Conservation (phyloP, 2,113 vertebrate species). For the Etia nguti region DNA sequence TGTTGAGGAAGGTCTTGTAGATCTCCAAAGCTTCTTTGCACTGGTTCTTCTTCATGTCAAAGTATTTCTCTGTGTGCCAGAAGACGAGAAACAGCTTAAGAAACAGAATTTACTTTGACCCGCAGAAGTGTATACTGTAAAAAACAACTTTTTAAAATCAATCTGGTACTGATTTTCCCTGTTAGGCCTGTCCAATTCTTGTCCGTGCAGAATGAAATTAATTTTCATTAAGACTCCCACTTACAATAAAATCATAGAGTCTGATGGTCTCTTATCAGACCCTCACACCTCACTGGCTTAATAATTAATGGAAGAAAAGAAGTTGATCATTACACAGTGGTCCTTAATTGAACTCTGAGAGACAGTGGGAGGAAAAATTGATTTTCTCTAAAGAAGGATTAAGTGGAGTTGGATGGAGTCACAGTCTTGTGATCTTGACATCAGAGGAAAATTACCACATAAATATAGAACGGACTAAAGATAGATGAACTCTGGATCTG, state of each 20-base stretch:
- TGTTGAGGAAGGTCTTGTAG: constrained; percentile 94
- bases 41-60: constrained; percentile 98
- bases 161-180: background rate
- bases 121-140: background rate
- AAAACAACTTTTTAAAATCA: background rate
- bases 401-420: constrained; percentile 5
- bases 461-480: background rate
- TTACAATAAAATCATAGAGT: background rate
- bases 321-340: background rate
- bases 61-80: constrained; percentile 87
- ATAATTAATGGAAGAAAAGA: constrained; percentile 10
- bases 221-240: background rate
- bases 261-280: background rate
- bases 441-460: background rate
- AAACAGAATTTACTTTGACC: background rate
- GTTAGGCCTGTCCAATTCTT: background rate
- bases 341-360: constrained; percentile 27
- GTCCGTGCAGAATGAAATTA: background rate
- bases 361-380: background rate
- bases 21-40: constrained; percentile 96
- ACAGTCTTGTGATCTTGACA: background rate
- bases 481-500: background rate
- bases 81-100: background rate
- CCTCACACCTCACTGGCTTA: background rate
- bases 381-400: constrained; percentile 9